A percentile compares a stretch with the other conserved stretches of the same genome.
Evolutionary conservation across 2,888 invertebrate species (phyloP).

Genomic region (Dorcus parallelipipedus): DNA sequence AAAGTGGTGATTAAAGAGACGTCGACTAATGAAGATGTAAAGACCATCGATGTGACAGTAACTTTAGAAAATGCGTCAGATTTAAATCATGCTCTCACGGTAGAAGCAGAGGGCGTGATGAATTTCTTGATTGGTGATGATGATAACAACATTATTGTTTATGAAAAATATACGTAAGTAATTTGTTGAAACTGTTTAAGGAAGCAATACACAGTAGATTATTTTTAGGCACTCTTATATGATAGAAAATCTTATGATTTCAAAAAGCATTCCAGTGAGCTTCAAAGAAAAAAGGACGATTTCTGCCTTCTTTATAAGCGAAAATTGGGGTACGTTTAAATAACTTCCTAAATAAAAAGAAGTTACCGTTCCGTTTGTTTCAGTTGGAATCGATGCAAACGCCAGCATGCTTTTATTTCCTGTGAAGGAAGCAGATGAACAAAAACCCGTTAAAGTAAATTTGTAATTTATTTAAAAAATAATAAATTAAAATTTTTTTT

Average conservation of each 20-base stretch:
- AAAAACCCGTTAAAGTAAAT: background rate
- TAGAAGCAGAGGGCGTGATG: conserved; percentile 54
- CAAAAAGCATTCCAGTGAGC: conserved; percentile 48
- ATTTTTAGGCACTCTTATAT: conserved; percentile 40
- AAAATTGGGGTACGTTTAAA: conserved; percentile 52
- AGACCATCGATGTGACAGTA: conserved; percentile 31
- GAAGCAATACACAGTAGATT: conserved; percentile 4
- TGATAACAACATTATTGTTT: conserved; percentile 58
- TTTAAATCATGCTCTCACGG: conserved; percentile 51
- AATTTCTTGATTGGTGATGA: conserved; percentile 64
- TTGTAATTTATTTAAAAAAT: background rate
- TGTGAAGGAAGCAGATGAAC: background rate
- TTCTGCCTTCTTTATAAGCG: conserved; percentile 57
- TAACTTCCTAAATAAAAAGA: background rate
- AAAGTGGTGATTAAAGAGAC: conserved; percentile 42
- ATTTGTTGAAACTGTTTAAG: conserved; percentile 3
- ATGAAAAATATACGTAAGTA: conserved; percentile 56
- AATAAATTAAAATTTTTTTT: background rate
- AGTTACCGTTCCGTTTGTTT: background rate
- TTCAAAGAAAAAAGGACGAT: conserved; percentile 49
- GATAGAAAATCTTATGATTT: conserved; percentile 50
- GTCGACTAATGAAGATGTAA: conserved; percentile 4
- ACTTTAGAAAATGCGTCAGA: conserved; percentile 46
- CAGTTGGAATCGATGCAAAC: conserved; percentile 5
- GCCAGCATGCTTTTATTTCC: conserved; percentile 6